Base-by-base conservation (phyloP, 2,797 vertebrate species). In the Paedocypris micromegethes region DNA sequence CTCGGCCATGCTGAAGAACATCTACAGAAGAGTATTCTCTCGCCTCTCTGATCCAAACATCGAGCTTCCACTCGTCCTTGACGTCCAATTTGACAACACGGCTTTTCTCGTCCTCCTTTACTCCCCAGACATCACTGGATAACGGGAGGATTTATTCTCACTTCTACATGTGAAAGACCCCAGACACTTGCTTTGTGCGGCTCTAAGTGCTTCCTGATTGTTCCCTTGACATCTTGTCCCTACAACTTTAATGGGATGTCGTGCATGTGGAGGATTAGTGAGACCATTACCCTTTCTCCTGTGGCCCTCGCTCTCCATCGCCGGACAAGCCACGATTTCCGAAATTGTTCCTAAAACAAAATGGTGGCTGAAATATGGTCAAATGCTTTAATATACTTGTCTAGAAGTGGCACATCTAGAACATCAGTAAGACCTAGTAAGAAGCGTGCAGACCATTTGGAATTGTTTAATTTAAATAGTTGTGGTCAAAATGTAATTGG, bases 171-270 rank as follows among this genome's bases (percentile, higher is more conserved):
- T 76, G 75, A 73, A 74, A 66, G 64, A 53, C 73, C 63, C 68
- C 55, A 66, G 67, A 56, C 63, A 70, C 64, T 66, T 76, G 58
- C 63, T 77, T 65, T 79, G 62, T 66, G 61, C 42, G 55, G 52
- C 66, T 75, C 64, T 73, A 77, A 81, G 72, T 73, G 74, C 58
- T 55, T 58, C 57, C 45, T 66, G 76, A 79, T 77, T 76, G 66
- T 78, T 66, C 59, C 61, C 69, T 72, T 70, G 75, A 73, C 75
- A 70, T 75, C 61, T 66, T 58, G 68, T 77, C 62, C 68, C 71
- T 63, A 75, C 59, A 72, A 59, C 63, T 70, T 72, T 68, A 79
- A 75, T 65, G 56, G 62, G 72, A 70, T 73, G 67, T 71, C 69
- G 68, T 58, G 64, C 68, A 75, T 44, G 48, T 61, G 53, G 43